Base-by-base conservation (phyloP, 1,140 invertebrate species). In the Venturia canescens region DNA sequence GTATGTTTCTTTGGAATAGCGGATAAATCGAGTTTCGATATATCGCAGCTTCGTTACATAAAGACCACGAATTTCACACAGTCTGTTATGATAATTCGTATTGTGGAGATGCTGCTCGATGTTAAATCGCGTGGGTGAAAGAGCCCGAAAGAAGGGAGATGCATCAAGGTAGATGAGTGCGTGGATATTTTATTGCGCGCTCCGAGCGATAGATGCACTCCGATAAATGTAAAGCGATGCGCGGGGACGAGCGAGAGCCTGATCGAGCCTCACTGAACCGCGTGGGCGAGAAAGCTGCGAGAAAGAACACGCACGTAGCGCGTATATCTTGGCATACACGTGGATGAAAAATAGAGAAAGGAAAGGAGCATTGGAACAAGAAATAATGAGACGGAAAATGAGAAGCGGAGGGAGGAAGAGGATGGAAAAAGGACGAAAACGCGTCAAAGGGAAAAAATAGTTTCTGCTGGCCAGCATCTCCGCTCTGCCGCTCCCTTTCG, bases 21-120 rank as follows among this genome's bases (percentile, higher is more conserved):
- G 60, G 27, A 23, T 23, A 66, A 66, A 66, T 66, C n/a, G 9
- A n/a, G 23, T 66, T 66, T 66, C 60, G 23, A 66, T 66, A 66
- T 66, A 26, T 66, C 60, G 60, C 9, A 66, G 60, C 11, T 50
- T 48, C 70, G 38, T 15, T 44, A 72, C 50, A 76, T 38, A 76
- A 76, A 76, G 74, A 76, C 74, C 50, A 76, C 50, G 53, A 76
- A 34, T 63, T 76, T 76, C 74, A 76, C 74, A 76, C 74, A 76
- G 53, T 76, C 74, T 76, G 74, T 76, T 76, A 76, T 60, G 60
- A 76, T 76, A 76, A 76, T 76, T 27, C 27, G 26, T 26, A 26
- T 16, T 16, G 50, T n/a, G 34, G 9, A 21, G 53, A 63, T 76
- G 29, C 4, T 76, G 29, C 4, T 38, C 38, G 11, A 60, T 63